Base-by-base conservation (phyloP, 1,140 invertebrate genomes). In the Zophobas atratus region DNA sequence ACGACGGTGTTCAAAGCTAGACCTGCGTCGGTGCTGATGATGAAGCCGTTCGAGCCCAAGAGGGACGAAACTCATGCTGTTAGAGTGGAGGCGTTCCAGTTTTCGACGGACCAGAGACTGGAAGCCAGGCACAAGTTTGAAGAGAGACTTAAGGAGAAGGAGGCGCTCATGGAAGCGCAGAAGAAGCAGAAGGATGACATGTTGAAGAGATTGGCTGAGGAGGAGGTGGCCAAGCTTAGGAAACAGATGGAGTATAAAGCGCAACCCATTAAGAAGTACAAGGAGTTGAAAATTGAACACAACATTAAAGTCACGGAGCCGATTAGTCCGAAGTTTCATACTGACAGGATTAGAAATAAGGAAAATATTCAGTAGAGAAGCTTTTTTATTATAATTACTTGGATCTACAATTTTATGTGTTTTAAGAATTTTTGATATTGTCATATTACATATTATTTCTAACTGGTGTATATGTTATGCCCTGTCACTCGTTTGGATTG, bases 31-130 rank as follows among this genome's bases (percentile, higher is more conserved):
- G 88, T 90, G 20, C 75, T 90, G 0, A 79, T 87, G n/a, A 87
- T 88, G 77, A 84, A 88, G 75, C 89, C 90, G 2, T 91, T 90
- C 84, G 81, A 87, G 48, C 89, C 90, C 2, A 83, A 86, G 57
- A 86, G 79, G 71, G 4, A 51, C 6, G 70, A 79, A 6, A 80
- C 76, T n/a, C 80, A 78, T 5, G 41, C 78, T 0, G 53, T 77
- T 1, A 78, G 81, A 79, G 72, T 88, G 1, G 80, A 82, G 38
- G 85, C 87, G 6, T 86, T 90, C 79, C 79, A 85, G 6, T 84
- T 91, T 6, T 86, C 87, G 77, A 89, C 89, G 1, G 89, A 90
- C 38, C 76, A 82, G 6, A 79, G 90, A 48, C 86, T 87, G 4
- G 78, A 83, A 55, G 84, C 89, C 51, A 80, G 90, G 36, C 84